phyloP scores from a whole-genome alignment of 2,797 vertebrate genomes.

The Apogon talboti region DNA sequence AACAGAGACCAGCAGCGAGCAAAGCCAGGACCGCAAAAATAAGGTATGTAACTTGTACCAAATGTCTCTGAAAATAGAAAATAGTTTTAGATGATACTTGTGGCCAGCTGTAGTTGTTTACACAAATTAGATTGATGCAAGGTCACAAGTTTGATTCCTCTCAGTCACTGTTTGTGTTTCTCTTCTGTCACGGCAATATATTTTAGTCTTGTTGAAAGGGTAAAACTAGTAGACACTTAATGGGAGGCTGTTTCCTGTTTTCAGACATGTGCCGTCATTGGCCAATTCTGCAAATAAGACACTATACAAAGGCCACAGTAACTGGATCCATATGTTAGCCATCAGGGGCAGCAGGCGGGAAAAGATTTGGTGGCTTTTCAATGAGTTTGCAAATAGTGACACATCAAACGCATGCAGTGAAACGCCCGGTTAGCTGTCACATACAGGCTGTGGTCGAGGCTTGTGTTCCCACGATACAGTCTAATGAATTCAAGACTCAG shows the following conservation, averaged over 20 bases:
- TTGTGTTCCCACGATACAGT: slow-evolving; percentile 33
- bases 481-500: slow-evolving; percentile 54
- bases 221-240: slow-evolving; percentile 24
- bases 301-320: slow-evolving; percentile 25
- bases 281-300: slow-evolving; percentile 21
- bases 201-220: slow-evolving; percentile 19
- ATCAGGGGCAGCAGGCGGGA: slow-evolving; percentile 18
- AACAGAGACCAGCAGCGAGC: slow-evolving; percentile 83
- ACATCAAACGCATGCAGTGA: slow-evolving; percentile 51
- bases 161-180: slow-evolving; percentile 12
- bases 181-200: slow-evolving; percentile 4
- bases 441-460: slow-evolving; percentile 28
- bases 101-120: not conserved
- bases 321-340: slow-evolving; percentile 47
- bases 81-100: not conserved
- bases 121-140: not conserved
- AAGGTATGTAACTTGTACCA: slow-evolving; percentile 79
- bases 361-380: slow-evolving; percentile 46
- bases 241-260: slow-evolving; percentile 14
- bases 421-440: slow-evolving; percentile 34
- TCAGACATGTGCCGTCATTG: slow-evolving; percentile 7
- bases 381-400: slow-evolving; percentile 44
- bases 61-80: not conserved
- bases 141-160: slow-evolving; percentile 10
- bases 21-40: slow-evolving; percentile 87